Evolutionary conservation across 2,888 invertebrate species (phyloP).

Genomic region (Scaptomyza parva): DNA sequence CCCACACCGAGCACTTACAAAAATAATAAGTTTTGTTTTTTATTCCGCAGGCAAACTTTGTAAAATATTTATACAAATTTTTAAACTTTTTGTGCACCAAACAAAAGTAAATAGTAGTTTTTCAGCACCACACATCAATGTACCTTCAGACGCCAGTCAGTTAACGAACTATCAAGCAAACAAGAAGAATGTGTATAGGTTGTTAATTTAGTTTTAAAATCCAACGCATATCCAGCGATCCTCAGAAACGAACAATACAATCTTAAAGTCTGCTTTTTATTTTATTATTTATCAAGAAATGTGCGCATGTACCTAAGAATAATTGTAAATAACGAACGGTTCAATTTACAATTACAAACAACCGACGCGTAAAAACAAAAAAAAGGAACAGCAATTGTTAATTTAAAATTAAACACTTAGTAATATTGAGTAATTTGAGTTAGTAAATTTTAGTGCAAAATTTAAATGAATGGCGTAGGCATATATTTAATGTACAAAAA

Average conservation of each 20-base stretch:
- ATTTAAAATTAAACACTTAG: conserved; percentile 36
- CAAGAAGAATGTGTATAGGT: conserved; percentile 56
- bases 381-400: conserved; percentile 32
- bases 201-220: conserved; percentile 56
- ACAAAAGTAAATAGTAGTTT: conserved; percentile 51
- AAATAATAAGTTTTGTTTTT: conserved; percentile 54
- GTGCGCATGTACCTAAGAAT: conserved; percentile 69
- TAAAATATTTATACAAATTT: conserved; percentile 65
- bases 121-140: conserved; percentile 61
- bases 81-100: conserved; percentile 54
- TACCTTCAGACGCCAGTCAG: conserved; percentile 34
- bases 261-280: conserved; percentile 65
- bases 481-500: conserved; percentile 36
- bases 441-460: conserved; percentile 43
- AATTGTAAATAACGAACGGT: conserved; percentile 50
- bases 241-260: conserved; percentile 49
- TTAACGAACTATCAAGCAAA: conserved; percentile 35
- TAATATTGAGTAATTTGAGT: conserved; percentile 37
- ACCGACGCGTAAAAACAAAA: conserved; percentile 32
- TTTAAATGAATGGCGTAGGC: conserved; percentile 49
- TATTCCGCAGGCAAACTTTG: conserved; percentile 81
- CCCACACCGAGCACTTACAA: conserved; percentile 10
- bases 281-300: conserved; percentile 49
- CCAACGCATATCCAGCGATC: conserved; percentile 68
- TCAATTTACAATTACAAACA: conserved; percentile 46